Percentiles rank a stretch among this genome's conserved stretches.
phyloP scores from a whole-genome alignment of 2,797 vertebrate genomes.

The Sparus aurata region DNA sequence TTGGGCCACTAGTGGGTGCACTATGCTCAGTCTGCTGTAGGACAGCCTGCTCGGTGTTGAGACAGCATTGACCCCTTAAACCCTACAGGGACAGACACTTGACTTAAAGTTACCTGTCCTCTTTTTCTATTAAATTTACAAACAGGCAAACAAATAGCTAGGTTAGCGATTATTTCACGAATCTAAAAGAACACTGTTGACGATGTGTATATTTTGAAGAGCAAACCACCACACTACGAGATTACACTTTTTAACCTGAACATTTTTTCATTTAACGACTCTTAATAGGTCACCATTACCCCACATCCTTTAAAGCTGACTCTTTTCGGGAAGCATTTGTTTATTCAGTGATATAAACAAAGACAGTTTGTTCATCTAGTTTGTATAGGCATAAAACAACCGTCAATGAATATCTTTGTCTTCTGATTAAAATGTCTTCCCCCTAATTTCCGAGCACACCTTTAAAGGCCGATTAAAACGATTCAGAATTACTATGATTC shows the following conservation, averaged over 20 bases:
- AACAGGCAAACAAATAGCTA: not conserved
- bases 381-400: no score
- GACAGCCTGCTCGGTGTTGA: not conserved
- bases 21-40: conserved; percentile 47
- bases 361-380: no score
- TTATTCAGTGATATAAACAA: no score
- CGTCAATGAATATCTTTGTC: no score
- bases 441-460: no score
- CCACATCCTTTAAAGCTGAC: no score
- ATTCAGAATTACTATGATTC: not conserved
- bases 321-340: no score
- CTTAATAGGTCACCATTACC: no score
- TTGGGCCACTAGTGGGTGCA: conserved; percentile 83
- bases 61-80: conserved; percentile 21
- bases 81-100: conserved; percentile 8
- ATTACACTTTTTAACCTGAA: not conserved
- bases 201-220: not conserved
- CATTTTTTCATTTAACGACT: not conserved
- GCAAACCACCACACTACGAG: not conserved
- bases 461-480: not conserved
- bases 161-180: not conserved
- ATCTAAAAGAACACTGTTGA: not conserved
- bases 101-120: not conserved
- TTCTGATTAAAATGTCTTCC: no score
- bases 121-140: not conserved